Conservation (phyloP, 2,888 invertebrate species). For the Hydriomena furcata region DNA sequence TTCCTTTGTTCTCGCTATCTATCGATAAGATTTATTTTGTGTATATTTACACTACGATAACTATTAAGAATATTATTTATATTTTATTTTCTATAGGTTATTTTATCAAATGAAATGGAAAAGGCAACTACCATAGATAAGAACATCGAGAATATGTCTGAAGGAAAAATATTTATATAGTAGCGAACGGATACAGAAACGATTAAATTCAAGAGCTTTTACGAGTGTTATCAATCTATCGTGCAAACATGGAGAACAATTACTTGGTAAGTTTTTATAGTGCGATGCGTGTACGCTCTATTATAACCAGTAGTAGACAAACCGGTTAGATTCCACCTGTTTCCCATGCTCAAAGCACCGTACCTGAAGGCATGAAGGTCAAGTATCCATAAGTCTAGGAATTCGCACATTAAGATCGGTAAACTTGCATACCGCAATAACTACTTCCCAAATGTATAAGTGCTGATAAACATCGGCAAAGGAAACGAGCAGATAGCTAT, state of each 20-base stretch:
- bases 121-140: too few species aligned
- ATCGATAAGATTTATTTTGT: slow-evolving; percentile 21
- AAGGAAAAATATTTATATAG: too few species aligned
- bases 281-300: slow-evolving; percentile 8
- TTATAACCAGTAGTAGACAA: slow-evolving; percentile 29
- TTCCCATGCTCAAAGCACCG: slow-evolving; percentile 37
- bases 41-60: slow-evolving; percentile 1
- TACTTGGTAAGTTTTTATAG: slow-evolving; percentile 17
- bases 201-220: not conserved
- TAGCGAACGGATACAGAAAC: not conserved
- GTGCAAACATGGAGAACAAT: slow-evolving; percentile 12
- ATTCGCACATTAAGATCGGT: slow-evolving; percentile 25
- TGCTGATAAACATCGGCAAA: slow-evolving; percentile 17
- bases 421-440: slow-evolving; percentile 16
- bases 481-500: slow-evolving; percentile 9
- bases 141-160: too few species aligned
- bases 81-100: not conserved
- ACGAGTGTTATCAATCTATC: not conserved
- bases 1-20: slow-evolving; percentile 26
- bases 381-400: slow-evolving; percentile 26
- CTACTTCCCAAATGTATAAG: slow-evolving; percentile 13
- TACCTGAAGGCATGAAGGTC: slow-evolving; percentile 30
- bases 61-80: not conserved
- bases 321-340: slow-evolving; percentile 55
- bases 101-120: too few species aligned